Percentiles rank a stretch among this genome's conserved stretches.
Evolutionary conservation across 2,888 invertebrate genomes (phyloP).

Genomic region (Nomada hirtipes): DNA sequence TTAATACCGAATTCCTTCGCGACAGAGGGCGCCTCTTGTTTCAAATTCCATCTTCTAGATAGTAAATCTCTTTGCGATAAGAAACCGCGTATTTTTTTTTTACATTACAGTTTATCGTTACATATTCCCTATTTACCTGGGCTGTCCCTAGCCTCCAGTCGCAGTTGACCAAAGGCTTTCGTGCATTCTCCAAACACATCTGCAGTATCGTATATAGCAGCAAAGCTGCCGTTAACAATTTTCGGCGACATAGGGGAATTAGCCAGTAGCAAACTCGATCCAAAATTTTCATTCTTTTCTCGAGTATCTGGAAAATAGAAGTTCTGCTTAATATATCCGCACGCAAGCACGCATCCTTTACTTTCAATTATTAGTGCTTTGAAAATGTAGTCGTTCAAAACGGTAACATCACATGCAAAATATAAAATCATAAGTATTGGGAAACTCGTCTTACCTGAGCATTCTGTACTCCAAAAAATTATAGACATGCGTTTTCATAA

Average conservation of each 20-base stretch:
- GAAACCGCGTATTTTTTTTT: no score
- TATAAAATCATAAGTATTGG: conserved; percentile 4
- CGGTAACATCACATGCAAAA: neutral
- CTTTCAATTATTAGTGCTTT: neutral
- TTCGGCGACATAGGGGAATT: conserved; percentile 99
- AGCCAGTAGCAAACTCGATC: conserved; percentile 95
- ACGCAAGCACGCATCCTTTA: no score
- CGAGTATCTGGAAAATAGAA: conserved; percentile 88
- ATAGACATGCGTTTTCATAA: conserved; percentile 38
- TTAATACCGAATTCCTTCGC: no score
- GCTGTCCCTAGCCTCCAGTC: conserved; percentile 91
- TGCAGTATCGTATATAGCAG: conserved; percentile 94
- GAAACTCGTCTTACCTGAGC: conserved; percentile 54
- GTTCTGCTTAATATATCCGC: neutral
- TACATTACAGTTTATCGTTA: neutral
- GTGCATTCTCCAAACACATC: conserved; percentile 90
- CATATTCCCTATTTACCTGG: conserved; percentile 86
- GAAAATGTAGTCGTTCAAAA: neutral
- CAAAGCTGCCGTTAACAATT: conserved; percentile 97
- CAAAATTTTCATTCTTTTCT: conserved; percentile 94
- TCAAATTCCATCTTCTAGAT: no score
- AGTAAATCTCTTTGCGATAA: no score
- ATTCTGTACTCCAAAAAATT: conserved; percentile 46
- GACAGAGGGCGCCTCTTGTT: no score
- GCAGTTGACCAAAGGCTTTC: conserved; percentile 89